Base-by-base conservation (phyloP, 64 coral and sea anemone genomes). In the Montipora foliosa region DNA sequence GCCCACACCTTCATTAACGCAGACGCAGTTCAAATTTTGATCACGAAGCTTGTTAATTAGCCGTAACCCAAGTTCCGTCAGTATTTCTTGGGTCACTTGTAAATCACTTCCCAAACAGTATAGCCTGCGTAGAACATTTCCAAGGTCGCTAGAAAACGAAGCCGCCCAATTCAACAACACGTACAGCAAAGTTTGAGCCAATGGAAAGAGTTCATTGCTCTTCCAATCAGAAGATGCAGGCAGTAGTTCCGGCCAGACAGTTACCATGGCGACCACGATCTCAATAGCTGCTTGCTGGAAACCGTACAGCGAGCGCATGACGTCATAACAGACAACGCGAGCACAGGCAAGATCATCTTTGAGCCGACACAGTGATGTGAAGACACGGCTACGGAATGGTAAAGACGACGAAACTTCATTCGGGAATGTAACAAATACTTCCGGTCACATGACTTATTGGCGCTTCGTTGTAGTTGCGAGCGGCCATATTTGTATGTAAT, bases 221-320 rank as follows among this genome's bases (percentile, higher is more conserved):
- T 19, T 22, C 44, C 73, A 79, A 14, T 77, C 29, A 46, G 61
- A 15, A 2, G 61, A 71, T 17, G 64, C 55, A 57, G 16, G 17
- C 20, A 88, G 67, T 17, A 92, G 47, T 53, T 74, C 68, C 15
- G 95, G 92, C 96, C 96, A 94, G 7, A 94, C 96, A 10, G 92
- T 74, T n/a, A 49, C 78, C 58, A 97, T 97, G 60, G 84, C 60
- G 19, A 95, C 87, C 44, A 91, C 67, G 5, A 94, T 68, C 52
- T 82, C 78, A 8, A 91, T 21, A 15, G 61, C 93, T 5, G 61
- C 60, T 21, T 74, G 59, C 9, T 89, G 93, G 11, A 5, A 21
- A 52, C 51, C 16, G 62, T 95, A 82, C 55, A 94, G 55, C 8
- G 69, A 44, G 46, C 93, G 96, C 11, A 97, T 81, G 87, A 97